A percentile compares a stretch with the other conserved stretches of the same genome.
Evolutionary conservation across 1,140 invertebrate genomes (phyloP).

Genomic region (Zaprionus nigranus): DNA sequence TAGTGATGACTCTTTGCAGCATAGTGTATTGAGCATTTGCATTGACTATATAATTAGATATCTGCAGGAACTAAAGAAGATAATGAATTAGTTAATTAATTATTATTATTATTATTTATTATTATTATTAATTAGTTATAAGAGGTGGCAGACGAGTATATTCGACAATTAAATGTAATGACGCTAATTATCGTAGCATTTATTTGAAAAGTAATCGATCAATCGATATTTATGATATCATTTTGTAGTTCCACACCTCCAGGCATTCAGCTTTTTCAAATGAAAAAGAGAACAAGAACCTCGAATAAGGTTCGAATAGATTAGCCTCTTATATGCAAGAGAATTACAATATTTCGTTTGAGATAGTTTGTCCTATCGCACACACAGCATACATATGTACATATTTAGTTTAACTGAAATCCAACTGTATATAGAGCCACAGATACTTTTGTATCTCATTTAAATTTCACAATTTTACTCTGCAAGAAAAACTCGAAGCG

Average conservation of each 20-base stretch:
- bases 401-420: constrained; percentile 5
- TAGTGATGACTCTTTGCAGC: constrained; percentile 23
- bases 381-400: neutral
- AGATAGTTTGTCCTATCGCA: constrained; percentile 49
- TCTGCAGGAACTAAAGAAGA: neutral
- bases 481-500: constrained; percentile 56
- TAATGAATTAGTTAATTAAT: neutral
- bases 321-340: constrained; percentile 58
- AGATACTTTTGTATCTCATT: constrained; percentile 78
- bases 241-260: neutral
- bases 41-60: neutral
- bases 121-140: no score
- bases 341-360: constrained; percentile 79
- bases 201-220: neutral
- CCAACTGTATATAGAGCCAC: constrained; percentile 9
- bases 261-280: constrained; percentile 34
- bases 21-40: neutral
- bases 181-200: no score
- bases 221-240: neutral
- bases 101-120: no score
- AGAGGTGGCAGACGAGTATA: no score
- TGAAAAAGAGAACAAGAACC: constrained; percentile 49
- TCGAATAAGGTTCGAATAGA: constrained; percentile 74
- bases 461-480: constrained; percentile 73
- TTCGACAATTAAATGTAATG: neutral